Evolutionary conservation across 2,888 invertebrate genomes (phyloP).

Genomic region (Stegophylla sp.): DNA sequence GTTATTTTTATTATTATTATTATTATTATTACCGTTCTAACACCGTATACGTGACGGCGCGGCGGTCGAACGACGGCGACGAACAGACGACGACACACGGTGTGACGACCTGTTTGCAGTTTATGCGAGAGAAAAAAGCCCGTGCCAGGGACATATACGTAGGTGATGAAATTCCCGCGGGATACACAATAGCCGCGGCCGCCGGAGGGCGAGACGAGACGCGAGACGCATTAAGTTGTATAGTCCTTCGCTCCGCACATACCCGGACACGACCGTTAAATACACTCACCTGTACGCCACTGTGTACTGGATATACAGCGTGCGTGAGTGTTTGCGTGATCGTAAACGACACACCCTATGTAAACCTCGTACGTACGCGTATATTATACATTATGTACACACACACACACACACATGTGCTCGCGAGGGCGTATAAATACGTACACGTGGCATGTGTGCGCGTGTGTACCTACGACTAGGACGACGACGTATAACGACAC

Average conservation of each 20-base stretch:
- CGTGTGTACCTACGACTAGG: no score
- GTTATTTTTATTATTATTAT: background rate
- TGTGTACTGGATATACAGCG: no score
- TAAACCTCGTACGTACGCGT: background rate
- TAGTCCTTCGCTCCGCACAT: no score
- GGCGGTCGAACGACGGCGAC: no score
- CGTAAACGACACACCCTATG: background rate
- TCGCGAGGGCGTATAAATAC: background rate
- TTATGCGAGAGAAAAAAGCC: background rate
- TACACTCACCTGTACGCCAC: no score
- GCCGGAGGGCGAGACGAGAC: background rate
- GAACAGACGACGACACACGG: no score
- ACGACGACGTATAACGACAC: no score
- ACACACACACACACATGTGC: no score
- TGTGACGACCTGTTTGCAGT: background rate
- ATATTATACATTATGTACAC: background rate
- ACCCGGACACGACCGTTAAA: no score
- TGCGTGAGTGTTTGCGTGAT: background rate
- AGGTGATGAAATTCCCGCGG: background rate
- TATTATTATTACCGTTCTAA: no score
- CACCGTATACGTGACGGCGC: no score
- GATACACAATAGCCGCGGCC: no score
- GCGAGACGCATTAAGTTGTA: background rate
- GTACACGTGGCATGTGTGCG: background rate
- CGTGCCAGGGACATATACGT: background rate